A percentile compares a stretch with the other conserved stretches of the same genome.
Evolutionary conservation across 2,113 vertebrate genomes (phyloP).

Genomic region (Guaruba guarouba): DNA sequence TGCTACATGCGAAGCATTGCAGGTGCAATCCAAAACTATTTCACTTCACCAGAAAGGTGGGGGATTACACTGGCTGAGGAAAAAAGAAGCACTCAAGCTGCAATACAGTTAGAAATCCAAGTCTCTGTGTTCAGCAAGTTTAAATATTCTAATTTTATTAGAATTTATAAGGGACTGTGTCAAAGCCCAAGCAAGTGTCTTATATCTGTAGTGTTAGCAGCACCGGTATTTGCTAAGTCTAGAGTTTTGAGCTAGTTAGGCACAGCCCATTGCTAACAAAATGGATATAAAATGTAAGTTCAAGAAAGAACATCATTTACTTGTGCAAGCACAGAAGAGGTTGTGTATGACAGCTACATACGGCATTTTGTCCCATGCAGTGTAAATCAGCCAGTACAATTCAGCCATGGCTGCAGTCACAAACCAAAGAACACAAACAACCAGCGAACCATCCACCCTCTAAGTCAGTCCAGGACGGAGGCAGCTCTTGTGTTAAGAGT

Average conservation of each 20-base stretch:
- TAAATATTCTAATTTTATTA: not conserved
- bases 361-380: not conserved
- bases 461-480: fast-evolving
- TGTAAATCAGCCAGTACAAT: not conserved
- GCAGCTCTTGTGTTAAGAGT: not conserved
- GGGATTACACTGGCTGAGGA: not conserved
- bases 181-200: not conserved
- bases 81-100: not conserved
- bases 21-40: not conserved
- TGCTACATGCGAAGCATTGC: not conserved
- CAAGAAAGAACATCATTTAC: not conserved
- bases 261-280: not conserved
- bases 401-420: not conserved
- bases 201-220: not conserved
- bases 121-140: not conserved
- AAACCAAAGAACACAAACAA: not conserved
- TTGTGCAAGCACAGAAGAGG: not conserved
- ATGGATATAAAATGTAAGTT: not conserved
- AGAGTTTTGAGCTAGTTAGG: not conserved
- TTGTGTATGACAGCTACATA: not conserved
- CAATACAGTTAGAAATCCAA: not conserved
- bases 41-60: not conserved
- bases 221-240: not conserved
- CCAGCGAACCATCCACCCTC: fast-evolving
- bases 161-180: not conserved